phyloP scores from a whole-genome alignment of 2,113 vertebrate genomes.

The Chrysemys picta region DNA sequence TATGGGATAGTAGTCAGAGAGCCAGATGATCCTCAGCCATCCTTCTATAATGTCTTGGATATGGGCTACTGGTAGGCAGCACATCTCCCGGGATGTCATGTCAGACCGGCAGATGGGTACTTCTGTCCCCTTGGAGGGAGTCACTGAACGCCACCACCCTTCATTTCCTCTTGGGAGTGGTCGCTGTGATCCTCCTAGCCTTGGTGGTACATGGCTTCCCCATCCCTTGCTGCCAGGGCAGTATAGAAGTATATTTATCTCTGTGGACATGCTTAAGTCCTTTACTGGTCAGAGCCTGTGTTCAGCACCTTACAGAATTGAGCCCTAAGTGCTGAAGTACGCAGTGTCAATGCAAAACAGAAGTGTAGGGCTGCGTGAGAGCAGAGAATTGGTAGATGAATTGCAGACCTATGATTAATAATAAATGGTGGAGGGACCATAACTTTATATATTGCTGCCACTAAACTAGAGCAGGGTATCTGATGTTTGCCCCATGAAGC shows the following conservation, averaged over 20 bases:
- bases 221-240: background rate
- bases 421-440: background rate
- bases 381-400: background rate
- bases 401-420: background rate
- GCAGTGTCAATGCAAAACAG: background rate
- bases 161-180: background rate
- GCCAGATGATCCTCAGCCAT: too few relatives aligned
- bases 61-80: too few relatives aligned
- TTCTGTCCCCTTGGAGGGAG: too few relatives aligned
- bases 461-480: background rate
- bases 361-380: background rate
- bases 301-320: background rate
- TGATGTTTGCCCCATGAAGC: conserved; percentile 2
- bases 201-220: background rate
- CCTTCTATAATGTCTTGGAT: too few relatives aligned
- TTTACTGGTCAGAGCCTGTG: background rate
- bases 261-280: background rate
- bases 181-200: background rate
- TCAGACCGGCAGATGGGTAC: too few relatives aligned
- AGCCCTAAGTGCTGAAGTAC: background rate
- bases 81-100: too few relatives aligned
- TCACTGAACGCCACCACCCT: too few relatives aligned
- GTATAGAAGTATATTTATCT: background rate
- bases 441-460: background rate
- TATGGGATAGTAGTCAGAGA: background rate